Conservation (phyloP, 2,113 vertebrate genomes). For the Leucosticte australis region DNA sequence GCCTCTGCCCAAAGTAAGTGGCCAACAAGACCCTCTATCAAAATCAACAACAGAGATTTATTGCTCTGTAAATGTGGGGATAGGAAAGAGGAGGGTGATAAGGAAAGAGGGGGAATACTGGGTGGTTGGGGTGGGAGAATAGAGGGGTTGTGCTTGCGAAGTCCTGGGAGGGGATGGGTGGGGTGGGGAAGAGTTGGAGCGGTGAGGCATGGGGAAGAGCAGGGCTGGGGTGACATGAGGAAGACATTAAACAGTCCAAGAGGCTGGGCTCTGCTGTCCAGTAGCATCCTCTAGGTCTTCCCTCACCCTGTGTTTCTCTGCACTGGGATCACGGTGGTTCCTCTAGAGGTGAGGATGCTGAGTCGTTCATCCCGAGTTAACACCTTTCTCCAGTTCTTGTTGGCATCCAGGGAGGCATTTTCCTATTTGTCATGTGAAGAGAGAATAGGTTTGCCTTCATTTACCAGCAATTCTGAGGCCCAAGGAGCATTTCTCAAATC, state of each 20-base stretch:
- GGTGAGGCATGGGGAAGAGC: background rate
- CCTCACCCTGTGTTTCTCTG: background rate
- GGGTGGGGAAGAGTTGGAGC: too few relatives aligned
- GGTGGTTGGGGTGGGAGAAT: too few relatives aligned
- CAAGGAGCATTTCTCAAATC: background rate
- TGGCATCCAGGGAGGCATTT: background rate
- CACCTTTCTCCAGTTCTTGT: background rate
- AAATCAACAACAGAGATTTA: too few relatives aligned
- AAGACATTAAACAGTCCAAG: background rate
- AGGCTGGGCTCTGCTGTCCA: too few relatives aligned
- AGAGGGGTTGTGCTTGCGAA: too few relatives aligned
- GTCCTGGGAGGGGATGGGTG: too few relatives aligned
- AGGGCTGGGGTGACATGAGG: too few relatives aligned
- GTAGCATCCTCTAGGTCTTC: fast-evolving
- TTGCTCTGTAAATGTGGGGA: too few relatives aligned
- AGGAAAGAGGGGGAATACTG: too few relatives aligned
- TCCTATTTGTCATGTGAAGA: background rate
- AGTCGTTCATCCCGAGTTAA: background rate
- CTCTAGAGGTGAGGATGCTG: fast-evolving
- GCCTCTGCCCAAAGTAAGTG: too few relatives aligned
- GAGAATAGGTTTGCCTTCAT: background rate
- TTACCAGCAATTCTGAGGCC: background rate
- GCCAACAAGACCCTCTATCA: too few relatives aligned
- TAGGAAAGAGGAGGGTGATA: too few relatives aligned
- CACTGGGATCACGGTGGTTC: background rate